Percentiles rank a stretch among this genome's conserved stretches.
Conservation (phyloP, 1,140 invertebrate species). For the Acromyrmex heyeri region DNA sequence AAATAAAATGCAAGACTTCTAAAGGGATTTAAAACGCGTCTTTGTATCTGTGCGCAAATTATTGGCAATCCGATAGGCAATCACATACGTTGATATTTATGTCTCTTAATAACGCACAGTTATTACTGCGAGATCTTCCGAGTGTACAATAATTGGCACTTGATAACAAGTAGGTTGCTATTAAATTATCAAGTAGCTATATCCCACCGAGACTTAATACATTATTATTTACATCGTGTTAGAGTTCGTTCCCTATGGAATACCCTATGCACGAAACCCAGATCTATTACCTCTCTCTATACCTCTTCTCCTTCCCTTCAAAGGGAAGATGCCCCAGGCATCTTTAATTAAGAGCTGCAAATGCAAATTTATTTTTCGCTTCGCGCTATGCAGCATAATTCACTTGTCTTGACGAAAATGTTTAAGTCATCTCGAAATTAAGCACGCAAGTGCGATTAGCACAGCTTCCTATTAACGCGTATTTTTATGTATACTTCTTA, state of each 20-base stretch:
- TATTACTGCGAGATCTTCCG: conserved; percentile 37
- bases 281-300: background rate
- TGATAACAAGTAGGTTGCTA: conserved; percentile 27
- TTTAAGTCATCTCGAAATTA: background rate
- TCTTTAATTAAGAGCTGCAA: conserved; percentile 30
- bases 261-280: background rate
- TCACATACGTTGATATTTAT: conserved; percentile 10
- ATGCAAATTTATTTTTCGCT: background rate
- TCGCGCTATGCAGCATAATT: background rate
- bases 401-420: background rate
- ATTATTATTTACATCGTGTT: conserved; percentile 9
- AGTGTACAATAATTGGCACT: conserved; percentile 43
- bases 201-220: background rate
- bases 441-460: background rate
- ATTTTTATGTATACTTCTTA: conserved; percentile 9
- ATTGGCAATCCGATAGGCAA: conserved; percentile 13
- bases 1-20: background rate
- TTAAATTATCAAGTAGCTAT: conserved; percentile 33
- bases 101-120: background rate
- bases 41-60: background rate
- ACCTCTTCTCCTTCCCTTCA: background rate
- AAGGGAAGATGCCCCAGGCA: no score
- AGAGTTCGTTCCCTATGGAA: background rate
- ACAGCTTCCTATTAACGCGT: background rate
- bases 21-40: background rate